Percentiles rank a stretch among this genome's conserved stretches.
Evolutionary conservation across 2,797 vertebrate species (phyloP).

Genomic region (Limnodromus scolopaceus): DNA sequence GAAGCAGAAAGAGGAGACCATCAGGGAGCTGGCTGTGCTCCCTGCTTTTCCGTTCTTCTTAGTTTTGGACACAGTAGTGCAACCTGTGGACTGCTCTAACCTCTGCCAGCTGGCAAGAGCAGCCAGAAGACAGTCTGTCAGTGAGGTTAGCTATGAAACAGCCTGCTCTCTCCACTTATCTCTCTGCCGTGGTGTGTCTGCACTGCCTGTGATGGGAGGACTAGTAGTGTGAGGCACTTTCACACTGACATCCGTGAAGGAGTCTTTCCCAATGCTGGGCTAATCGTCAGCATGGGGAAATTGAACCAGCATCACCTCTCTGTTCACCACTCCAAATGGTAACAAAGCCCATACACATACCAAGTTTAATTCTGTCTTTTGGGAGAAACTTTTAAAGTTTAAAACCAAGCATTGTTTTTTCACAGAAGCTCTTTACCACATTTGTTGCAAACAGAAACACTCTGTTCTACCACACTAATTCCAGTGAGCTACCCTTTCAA

Average conservation of each 20-base stretch:
- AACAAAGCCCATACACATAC: not conserved
- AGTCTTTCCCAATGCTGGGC: not conserved
- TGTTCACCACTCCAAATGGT: not conserved
- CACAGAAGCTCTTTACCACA: not conserved
- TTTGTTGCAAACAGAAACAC: not conserved
- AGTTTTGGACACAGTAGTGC: not conserved
- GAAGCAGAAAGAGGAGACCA: constrained; percentile 31
- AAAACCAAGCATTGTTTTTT: not conserved
- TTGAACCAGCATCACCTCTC: not conserved
- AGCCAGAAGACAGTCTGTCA: not conserved
- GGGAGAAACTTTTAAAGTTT: not conserved
- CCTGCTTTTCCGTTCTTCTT: not conserved
- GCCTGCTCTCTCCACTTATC: not conserved
- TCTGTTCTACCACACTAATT: not conserved
- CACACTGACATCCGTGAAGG: accelerated
- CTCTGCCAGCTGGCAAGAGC: not conserved
- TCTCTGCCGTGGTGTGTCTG: not conserved
- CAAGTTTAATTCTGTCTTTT: not conserved
- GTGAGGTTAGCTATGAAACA: not conserved
- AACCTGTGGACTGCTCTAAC: not conserved
- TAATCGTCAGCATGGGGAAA: no score
- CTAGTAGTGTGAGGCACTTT: not conserved
- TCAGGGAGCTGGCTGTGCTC: constrained; percentile 32
- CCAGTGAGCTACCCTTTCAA: not conserved
- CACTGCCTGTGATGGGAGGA: not conserved